Percentiles rank a stretch among this genome's conserved stretches.
phyloP scores from a whole-genome alignment of 2,888 invertebrate genomes.

The Bugula neritina region DNA sequence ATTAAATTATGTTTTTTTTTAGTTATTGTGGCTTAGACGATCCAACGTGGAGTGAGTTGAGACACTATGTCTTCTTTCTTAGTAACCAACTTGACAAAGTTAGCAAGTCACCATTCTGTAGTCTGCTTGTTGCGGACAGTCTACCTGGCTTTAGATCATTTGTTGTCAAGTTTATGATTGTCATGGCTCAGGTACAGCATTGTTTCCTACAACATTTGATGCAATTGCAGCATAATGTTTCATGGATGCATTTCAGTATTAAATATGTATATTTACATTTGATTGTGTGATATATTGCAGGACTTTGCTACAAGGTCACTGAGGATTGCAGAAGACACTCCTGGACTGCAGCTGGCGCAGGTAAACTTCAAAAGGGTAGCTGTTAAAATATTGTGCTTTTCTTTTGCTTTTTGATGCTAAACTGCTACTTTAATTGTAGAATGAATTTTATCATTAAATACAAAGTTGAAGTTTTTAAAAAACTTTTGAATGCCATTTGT shows the following conservation, averaged over 20 bases:
- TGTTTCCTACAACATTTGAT: too few species aligned
- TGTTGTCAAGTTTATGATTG: slow-evolving; percentile 30
- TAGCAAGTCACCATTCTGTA: slow-evolving; percentile 38
- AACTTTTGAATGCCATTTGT: too few species aligned
- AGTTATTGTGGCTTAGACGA: slow-evolving; percentile 37
- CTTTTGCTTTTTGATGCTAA: background rate
- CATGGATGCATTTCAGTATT: too few species aligned
- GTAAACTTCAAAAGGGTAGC: slow-evolving; percentile 12
- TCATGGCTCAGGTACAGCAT: slow-evolving; percentile 28
- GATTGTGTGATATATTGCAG: too few species aligned
- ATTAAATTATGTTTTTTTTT: slow-evolving; percentile 1
- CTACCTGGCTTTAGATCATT: slow-evolving; percentile 29
- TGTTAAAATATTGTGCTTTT: too few species aligned
- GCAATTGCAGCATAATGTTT: too few species aligned
- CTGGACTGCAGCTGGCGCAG: slow-evolving; percentile 27
- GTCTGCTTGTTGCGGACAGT: slow-evolving; percentile 31
- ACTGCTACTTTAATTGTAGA: too few species aligned
- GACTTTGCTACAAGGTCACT: slow-evolving; percentile 42
- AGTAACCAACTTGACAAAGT: slow-evolving; percentile 40
- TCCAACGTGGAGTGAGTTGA: slow-evolving; percentile 39
- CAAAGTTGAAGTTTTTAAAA: too few species aligned
- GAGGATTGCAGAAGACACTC: slow-evolving; percentile 39
- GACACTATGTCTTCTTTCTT: slow-evolving; percentile 42
- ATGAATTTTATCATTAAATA: too few species aligned
- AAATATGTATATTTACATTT: too few species aligned